Conservation (phyloP, 2,888 invertebrate species). For the Monochamus alternatus region DNA sequence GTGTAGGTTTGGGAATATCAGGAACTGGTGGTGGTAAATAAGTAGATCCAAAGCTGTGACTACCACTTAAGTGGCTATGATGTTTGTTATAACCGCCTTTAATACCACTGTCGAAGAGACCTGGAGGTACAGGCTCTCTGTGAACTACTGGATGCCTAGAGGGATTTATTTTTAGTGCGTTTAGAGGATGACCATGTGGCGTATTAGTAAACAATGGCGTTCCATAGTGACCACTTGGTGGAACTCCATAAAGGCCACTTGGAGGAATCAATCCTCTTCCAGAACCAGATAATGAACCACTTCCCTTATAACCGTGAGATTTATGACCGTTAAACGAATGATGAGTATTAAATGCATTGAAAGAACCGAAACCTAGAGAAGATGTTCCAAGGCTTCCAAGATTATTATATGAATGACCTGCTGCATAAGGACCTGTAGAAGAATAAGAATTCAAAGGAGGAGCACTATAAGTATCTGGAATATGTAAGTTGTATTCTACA, state of each 20-base stretch:
- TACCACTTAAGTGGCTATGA: neutral
- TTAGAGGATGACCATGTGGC: slow-evolving; percentile 50
- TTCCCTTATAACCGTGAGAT: slow-evolving; percentile 49
- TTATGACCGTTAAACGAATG: slow-evolving; percentile 47
- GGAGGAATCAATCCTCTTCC: slow-evolving; percentile 74
- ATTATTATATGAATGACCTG: slow-evolving; percentile 66
- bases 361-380: slow-evolving; percentile 28
- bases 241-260: slow-evolving; percentile 77
- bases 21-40: slow-evolving; percentile 80
- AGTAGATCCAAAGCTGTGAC: slow-evolving; percentile 64
- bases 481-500: slow-evolving; percentile 29
- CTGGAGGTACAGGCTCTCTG: slow-evolving; percentile 82
- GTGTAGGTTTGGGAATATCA: slow-evolving; percentile 67
- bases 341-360: slow-evolving; percentile 39
- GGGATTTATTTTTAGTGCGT: slow-evolving; percentile 54
- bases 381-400: slow-evolving; percentile 57
- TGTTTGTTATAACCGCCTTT: slow-evolving; percentile 64
- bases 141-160: slow-evolving; percentile 80
- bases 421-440: slow-evolving; percentile 66
- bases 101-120: slow-evolving; percentile 79
- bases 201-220: slow-evolving; percentile 64
- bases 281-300: slow-evolving; percentile 51
- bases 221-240: slow-evolving; percentile 72
- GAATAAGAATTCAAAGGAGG: slow-evolving; percentile 66
- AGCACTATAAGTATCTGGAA: slow-evolving; percentile 62